Evolutionary conservation across 2,113 vertebrate species (phyloP).

Genomic region (Herpetotheres cachinnans): DNA sequence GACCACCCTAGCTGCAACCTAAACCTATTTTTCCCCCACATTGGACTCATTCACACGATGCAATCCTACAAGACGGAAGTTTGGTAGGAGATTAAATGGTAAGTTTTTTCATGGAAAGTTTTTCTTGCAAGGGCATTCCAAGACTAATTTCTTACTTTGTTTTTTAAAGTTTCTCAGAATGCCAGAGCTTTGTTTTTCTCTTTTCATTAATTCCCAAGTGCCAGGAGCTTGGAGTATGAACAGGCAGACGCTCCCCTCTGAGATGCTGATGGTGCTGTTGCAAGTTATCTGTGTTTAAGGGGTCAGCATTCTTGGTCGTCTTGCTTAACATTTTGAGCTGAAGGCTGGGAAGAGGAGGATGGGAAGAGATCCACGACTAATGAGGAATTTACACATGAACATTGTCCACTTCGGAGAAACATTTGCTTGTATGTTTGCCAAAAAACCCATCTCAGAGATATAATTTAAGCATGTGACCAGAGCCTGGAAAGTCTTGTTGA

Average conservation of each 20-base stretch:
- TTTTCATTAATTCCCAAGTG: background rate
- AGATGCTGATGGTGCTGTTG: background rate
- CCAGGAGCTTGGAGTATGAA: background rate
- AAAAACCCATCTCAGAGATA: background rate
- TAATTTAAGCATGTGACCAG: background rate
- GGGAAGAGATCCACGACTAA: background rate
- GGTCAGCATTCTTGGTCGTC: slow-evolving; percentile 1
- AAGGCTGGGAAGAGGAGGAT: background rate
- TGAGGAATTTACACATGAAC: background rate
- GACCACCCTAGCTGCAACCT: background rate
- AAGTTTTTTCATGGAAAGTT: background rate
- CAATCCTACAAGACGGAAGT: background rate
- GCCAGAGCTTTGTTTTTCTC: background rate
- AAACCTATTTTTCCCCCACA: background rate
- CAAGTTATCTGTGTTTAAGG: background rate
- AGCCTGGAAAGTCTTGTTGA: background rate
- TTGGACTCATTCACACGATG: background rate
- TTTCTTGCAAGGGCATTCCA: background rate
- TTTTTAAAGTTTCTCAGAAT: background rate
- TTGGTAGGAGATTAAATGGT: background rate
- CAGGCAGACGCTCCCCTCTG: background rate
- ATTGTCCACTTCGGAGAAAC: background rate
- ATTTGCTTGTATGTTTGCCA: background rate
- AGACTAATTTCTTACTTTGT: background rate
- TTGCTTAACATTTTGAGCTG: background rate